Conservation (phyloP, 2,888 invertebrate genomes). For the Patella pellucida region DNA sequence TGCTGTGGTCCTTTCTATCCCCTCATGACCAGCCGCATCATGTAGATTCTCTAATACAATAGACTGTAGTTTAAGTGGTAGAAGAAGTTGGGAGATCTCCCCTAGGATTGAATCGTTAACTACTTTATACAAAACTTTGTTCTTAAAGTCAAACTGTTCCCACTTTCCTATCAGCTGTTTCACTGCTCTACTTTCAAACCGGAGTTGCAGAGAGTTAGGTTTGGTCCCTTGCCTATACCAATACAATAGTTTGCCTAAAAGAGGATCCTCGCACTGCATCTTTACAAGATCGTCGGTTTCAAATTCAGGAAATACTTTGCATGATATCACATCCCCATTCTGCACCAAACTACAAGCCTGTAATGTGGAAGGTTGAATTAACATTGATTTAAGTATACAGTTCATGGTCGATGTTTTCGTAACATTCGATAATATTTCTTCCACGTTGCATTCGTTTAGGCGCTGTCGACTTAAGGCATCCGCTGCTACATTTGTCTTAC, state of each 20-base stretch:
- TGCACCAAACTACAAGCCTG: background rate
- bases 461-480: conserved; percentile 35
- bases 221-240: background rate
- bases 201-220: background rate
- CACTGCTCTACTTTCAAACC: background rate
- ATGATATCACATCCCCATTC: background rate
- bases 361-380: background rate
- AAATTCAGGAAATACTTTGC: conserved; percentile 4
- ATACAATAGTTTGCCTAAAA: background rate
- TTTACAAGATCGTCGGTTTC: conserved; percentile 3
- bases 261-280: background rate
- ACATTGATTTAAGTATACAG: background rate
- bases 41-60: conserved; percentile 30
- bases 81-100: background rate
- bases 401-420: background rate
- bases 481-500: conserved; percentile 33
- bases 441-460: background rate
- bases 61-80: background rate
- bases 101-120: background rate
- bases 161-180: background rate
- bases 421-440: background rate
- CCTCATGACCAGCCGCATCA: conserved; percentile 37
- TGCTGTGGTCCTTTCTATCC: conserved; percentile 32
- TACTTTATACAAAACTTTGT: background rate
- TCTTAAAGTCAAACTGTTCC: background rate